These are phyloP conservation scores for Xanthorhoe designata DNA, from an alignment of 2,888 invertebrate species.

Conservation along the genomic window DNA sequence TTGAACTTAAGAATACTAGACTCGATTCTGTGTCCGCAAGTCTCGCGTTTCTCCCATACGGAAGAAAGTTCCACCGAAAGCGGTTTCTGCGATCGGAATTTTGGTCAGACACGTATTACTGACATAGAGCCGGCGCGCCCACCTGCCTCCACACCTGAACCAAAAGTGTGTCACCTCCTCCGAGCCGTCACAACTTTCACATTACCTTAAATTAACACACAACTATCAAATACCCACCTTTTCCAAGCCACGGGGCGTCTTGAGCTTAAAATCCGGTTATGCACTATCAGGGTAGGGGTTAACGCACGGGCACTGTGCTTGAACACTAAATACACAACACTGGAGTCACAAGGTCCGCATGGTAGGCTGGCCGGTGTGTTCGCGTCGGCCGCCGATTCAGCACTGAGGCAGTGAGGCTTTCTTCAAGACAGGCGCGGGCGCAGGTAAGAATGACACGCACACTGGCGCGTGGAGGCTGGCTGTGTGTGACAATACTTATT, in stretches of 20 bases:
- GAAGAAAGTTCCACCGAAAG: conserved; percentile 82
- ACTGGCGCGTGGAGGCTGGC: conserved; percentile 49
- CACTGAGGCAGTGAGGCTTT: conserved; percentile 83
- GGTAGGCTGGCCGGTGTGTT: conserved; percentile 77
- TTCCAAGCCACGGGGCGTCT: conserved; percentile 75
- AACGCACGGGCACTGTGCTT: conserved; percentile 81
- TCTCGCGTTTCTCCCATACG: conserved; percentile 31
- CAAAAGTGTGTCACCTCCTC: conserved; percentile 84
- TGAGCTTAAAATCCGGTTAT: conserved; percentile 78
- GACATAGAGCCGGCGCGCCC: conserved; percentile 76
- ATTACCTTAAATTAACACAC: conserved; percentile 81
- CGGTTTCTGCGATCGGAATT: conserved; percentile 79
- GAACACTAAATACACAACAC: conserved; percentile 80
- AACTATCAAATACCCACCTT: conserved; percentile 69
- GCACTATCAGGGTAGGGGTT: conserved; percentile 83
- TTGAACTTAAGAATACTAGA: neutral
- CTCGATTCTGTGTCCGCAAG: neutral
- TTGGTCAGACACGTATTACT: conserved; percentile 75
- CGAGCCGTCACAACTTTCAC: conserved; percentile 82
- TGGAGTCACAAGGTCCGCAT: conserved; percentile 78
- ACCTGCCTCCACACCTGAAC: conserved; percentile 81
- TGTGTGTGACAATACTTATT: conserved; percentile 52
- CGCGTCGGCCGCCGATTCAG: conserved; percentile 80
- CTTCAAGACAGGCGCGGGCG: conserved; percentile 76
- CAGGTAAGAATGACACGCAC: conserved; percentile 74